These are phyloP conservation scores for Lasioglossum vierecki DNA, from an alignment of 2,888 invertebrate species.

Conservation along the genomic window DNA sequence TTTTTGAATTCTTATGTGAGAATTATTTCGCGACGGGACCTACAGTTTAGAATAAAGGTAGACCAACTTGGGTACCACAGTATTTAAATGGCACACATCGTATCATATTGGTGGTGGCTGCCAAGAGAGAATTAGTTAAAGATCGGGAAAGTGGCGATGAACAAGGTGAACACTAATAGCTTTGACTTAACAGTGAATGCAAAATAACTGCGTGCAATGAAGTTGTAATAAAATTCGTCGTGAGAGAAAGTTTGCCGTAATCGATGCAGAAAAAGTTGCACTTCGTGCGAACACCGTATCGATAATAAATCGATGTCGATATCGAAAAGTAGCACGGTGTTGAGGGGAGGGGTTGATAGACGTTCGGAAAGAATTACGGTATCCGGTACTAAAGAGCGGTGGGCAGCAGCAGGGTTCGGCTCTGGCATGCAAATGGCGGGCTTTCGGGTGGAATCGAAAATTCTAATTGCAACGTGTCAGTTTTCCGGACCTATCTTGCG, in stretches of 20 bases:
- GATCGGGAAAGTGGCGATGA: neutral
- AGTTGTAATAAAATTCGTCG: neutral
- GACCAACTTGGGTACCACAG: too few species aligned
- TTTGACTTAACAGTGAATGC: neutral
- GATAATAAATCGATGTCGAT: neutral
- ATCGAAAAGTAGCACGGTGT: neutral
- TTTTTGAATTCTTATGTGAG: too few species aligned
- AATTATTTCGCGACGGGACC: too few species aligned
- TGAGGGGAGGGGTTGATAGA: neutral
- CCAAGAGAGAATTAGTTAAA: neutral
- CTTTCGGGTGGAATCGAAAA: conserved; percentile 47
- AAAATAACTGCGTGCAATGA: neutral
- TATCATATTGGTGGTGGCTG: neutral
- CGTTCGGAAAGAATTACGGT: conserved; percentile 3
- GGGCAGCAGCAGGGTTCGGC: neutral
- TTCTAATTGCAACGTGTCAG: conserved; percentile 63
- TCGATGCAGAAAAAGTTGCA: neutral
- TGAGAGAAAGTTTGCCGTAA: neutral
- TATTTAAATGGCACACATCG: too few species aligned
- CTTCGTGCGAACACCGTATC: neutral
- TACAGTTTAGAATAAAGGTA: too few species aligned
- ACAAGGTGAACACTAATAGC: neutral
- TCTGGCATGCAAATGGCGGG: conserved; percentile 47
- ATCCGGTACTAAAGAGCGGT: neutral
- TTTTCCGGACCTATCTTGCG: conserved; percentile 36